phyloP scores from a whole-genome alignment of 2,888 invertebrate genomes.

The Leptopilina drosophilae region DNA sequence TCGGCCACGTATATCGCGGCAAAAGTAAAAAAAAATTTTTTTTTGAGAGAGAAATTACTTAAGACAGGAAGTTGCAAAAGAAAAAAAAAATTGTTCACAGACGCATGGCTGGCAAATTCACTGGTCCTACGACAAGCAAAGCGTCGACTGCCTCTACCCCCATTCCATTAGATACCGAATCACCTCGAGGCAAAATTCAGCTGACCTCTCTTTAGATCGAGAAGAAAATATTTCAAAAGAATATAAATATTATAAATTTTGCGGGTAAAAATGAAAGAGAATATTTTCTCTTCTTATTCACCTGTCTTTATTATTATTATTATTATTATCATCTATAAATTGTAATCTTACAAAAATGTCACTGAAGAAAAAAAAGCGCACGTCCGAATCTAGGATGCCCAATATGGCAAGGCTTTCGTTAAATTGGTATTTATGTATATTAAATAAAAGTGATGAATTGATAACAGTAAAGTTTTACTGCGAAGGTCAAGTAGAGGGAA shows the following conservation, averaged over 20 bases:
- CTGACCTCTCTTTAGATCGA: constrained; percentile 43
- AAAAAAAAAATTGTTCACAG: constrained; percentile 74
- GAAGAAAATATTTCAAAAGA: constrained; percentile 38
- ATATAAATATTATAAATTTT: neutral
- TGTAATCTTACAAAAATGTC: constrained; percentile 47
- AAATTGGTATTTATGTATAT: too few relatives aligned
- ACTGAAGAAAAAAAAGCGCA: constrained; percentile 58
- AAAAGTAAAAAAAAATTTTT: too few relatives aligned
- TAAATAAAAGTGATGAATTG: too few relatives aligned
- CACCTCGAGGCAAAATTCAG: constrained; percentile 41
- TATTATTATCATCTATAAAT: constrained; percentile 48
- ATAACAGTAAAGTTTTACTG: too few relatives aligned
- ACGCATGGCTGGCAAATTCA: constrained; percentile 77
- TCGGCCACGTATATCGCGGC: constrained; percentile 23
- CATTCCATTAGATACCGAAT: constrained; percentile 74
- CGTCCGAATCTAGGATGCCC: constrained; percentile 73
- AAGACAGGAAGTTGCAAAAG: constrained; percentile 69
- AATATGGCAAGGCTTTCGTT: constrained; percentile 61
- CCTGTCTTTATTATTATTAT: constrained; percentile 55
- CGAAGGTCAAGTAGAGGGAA: too few relatives aligned
- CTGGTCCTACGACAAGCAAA: constrained; percentile 77
- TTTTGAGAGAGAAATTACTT: constrained; percentile 54
- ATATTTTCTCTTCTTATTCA: constrained; percentile 56
- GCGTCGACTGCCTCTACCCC: constrained; percentile 77
- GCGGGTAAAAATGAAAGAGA: constrained; percentile 45